Base-by-base conservation (phyloP, 2,113 vertebrate species). In the Anolis carolinensis region DNA sequence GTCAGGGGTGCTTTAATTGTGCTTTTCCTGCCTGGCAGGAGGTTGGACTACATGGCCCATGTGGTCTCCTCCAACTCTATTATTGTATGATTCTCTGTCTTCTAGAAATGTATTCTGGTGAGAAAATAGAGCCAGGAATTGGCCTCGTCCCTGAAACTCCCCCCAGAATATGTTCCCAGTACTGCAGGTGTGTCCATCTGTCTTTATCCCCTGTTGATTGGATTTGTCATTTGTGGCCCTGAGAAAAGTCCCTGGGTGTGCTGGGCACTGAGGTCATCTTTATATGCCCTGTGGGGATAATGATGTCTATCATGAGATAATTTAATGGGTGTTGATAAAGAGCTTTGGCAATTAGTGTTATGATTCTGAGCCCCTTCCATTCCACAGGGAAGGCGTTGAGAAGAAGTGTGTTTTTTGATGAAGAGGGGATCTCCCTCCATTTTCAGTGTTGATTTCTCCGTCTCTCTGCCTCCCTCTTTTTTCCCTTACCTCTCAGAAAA, bases 191-290 rank as follows among this genome's bases (percentile, higher is more conserved):
- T n/a, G 7, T 18, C 76, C 50, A 32, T 63, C 55, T 63, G 25
- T 25, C 20, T 8, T 32, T 4, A 23, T 16, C 32, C n/a, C 18
- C 88, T 87, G 65, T 77, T 11, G n/a, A 55, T 5, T 36, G 36
- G 81, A 63, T 89, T 67, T 87, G 78, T 55, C 34, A 62, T 87
- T 4, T 81, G 8, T 75, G 74, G 87, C 65, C 84, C 84, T 8
- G 89, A 18, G 75, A 59, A 83, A 87, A 48, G 86, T 74, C 30
- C 30, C 50, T 79, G 48, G 5, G 25, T 32, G 36, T 25, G 32
- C 62, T 67, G 30, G 34, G 13, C 75, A 39, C 71, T n/a, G 63
- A 32, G 55, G 82, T 62, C 30, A 65, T 50, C 72, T 59, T 75
- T 76, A 63, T 75, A 48, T 84, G 71, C 52, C 62, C 7, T 21